These are phyloP conservation scores for Heliconius eleuchia DNA, from an alignment of 1,140 invertebrate species.

Conservation along the genomic window DNA sequence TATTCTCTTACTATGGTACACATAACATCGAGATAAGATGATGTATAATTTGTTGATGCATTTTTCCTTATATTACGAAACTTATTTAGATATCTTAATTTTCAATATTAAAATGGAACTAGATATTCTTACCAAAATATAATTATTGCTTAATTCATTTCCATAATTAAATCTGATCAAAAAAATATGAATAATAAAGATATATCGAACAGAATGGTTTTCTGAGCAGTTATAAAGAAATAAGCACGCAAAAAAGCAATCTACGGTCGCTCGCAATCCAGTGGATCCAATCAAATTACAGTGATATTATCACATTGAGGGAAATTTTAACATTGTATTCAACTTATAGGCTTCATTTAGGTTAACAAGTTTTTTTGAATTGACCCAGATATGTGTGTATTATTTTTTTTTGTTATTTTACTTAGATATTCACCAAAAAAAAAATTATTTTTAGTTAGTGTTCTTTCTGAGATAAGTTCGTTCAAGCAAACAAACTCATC, in stretches of 20 bases:
- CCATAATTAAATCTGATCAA: not conserved
- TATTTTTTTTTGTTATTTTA: too few species aligned
- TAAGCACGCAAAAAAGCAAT: constrained; percentile 32
- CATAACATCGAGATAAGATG: too few species aligned
- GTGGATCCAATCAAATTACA: constrained; percentile 30
- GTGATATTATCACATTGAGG: constrained; percentile 25
- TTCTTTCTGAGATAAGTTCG: too few species aligned
- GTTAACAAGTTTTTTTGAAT: constrained; percentile 3
- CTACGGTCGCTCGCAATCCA: constrained; percentile 25
- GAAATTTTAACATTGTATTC: constrained; percentile 22
- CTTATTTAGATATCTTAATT: not conserved
- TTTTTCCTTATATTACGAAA: not conserved
- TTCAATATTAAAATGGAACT: not conserved
- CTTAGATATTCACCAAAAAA: too few species aligned
- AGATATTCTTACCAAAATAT: not conserved
- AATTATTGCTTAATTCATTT: not conserved
- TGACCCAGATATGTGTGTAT: not conserved
- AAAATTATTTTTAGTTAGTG: too few species aligned
- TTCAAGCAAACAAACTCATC: too few species aligned
- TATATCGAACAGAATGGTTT: constrained; percentile 14
- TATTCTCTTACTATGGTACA: too few species aligned
- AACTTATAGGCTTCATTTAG: constrained; percentile 7
- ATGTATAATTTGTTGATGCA: too few species aligned
- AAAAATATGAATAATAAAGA: constrained; percentile 4
- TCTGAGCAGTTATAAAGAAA: constrained; percentile 25